These are phyloP conservation scores for Hydrocynus forskahlii DNA, from an alignment of 2,797 vertebrate species.

Conservation along the genomic window DNA sequence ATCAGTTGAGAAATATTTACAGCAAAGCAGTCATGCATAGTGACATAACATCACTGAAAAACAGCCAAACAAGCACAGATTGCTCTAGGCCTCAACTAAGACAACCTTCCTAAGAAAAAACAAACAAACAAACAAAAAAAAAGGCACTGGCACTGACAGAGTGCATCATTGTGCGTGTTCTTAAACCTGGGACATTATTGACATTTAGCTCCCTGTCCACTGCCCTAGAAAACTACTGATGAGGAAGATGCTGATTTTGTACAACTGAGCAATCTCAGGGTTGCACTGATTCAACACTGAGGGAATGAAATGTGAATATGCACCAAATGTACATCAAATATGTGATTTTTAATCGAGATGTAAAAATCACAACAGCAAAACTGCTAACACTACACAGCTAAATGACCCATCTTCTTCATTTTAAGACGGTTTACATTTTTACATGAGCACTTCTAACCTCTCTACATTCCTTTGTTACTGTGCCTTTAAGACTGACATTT, in stretches of 20 bases:
- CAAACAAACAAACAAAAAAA: not conserved
- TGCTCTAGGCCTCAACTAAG: slow-evolving; percentile 1
- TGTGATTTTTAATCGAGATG: not conserved
- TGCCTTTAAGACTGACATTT: too few relatives aligned
- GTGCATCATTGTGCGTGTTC: not conserved
- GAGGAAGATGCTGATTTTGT: slow-evolving; percentile 26
- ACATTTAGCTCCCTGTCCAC: not conserved
- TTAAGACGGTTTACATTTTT: too few relatives aligned
- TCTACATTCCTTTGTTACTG: too few relatives aligned
- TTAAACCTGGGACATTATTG: slow-evolving; percentile 10
- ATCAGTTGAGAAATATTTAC: not conserved
- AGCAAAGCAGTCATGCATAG: not conserved
- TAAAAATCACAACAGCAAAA: not conserved
- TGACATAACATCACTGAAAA: not conserved
- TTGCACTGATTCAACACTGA: not conserved
- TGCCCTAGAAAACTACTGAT: slow-evolving; percentile 48
- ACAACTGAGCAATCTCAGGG: slow-evolving; percentile 15
- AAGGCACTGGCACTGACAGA: too few relatives aligned
- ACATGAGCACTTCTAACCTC: too few relatives aligned
- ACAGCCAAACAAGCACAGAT: not conserved
- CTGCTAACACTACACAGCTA: too few relatives aligned
- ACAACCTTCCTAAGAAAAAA: not conserved
- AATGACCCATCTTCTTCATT: too few relatives aligned
- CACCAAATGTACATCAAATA: not conserved
- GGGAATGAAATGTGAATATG: not conserved